phyloP scores from a whole-genome alignment of 2,888 invertebrate species.

The Eremobia ochroleuca region DNA sequence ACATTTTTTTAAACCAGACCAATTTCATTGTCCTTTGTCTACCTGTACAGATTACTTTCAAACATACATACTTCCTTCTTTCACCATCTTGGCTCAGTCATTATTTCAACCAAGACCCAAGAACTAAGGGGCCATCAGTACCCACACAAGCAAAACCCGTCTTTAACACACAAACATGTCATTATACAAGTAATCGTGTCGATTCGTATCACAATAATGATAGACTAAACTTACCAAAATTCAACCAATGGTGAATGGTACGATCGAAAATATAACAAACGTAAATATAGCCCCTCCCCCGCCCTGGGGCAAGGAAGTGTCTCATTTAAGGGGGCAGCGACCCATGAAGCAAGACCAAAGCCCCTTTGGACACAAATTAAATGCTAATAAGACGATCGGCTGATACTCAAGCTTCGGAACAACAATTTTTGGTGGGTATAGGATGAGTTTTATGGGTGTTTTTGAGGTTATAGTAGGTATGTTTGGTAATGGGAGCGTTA shows the following conservation, averaged over 20 bases:
- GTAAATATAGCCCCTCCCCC: constrained; percentile 81
- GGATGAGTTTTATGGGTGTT: constrained; percentile 68
- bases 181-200: constrained; percentile 57
- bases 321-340: constrained; percentile 89
- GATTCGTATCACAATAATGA: constrained; percentile 67
- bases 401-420: constrained; percentile 73
- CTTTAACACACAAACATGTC: constrained; percentile 55
- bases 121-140: constrained; percentile 33
- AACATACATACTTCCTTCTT: constrained; percentile 41
- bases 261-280: constrained; percentile 80
- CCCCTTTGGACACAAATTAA: constrained; percentile 88
- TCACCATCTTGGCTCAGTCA: constrained; percentile 40
- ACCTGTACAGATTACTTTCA: constrained; percentile 39
- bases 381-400: constrained; percentile 88
- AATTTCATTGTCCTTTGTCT: constrained; percentile 48
- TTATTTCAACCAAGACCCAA: constrained; percentile 38
- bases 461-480: constrained; percentile 28
- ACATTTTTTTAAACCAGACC: constrained; percentile 27
- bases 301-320: constrained; percentile 87
- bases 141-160: constrained; percentile 48
- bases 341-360: constrained; percentile 82
- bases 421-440: constrained; percentile 70
- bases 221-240: constrained; percentile 68
- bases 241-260: constrained; percentile 74
- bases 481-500: constrained; percentile 14